Conservation (phyloP, 2,797 vertebrate genomes). For the Xerus rutilus region DNA sequence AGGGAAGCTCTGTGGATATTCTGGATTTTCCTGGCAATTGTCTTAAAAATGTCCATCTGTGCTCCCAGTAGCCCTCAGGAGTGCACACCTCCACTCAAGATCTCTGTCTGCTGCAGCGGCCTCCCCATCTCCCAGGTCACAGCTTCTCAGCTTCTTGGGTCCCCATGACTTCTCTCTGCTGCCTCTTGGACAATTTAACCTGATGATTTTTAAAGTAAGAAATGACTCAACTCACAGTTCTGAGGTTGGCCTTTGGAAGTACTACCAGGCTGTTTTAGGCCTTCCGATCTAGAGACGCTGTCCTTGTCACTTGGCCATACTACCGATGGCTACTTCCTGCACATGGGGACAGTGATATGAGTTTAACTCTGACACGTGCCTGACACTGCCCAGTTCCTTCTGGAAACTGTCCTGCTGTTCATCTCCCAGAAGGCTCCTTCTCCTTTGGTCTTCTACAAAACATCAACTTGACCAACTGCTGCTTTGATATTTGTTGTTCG, state of each 20-base stretch:
- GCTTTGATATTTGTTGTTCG: neutral
- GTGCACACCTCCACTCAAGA: neutral
- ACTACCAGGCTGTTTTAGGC: neutral
- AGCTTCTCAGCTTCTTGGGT: neutral
- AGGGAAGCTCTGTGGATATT: neutral
- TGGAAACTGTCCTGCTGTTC: neutral
- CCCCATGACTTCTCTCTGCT: rapidly evolving
- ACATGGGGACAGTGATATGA: rapidly evolving
- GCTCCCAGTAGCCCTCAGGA: rapidly evolving
- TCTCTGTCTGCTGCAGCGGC: rapidly evolving
- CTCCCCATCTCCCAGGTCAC: rapidly evolving
- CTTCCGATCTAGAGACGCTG: neutral
- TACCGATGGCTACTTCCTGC: neutral
- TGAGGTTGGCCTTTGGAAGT: neutral
- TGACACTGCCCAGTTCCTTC: neutral
- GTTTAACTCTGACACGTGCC: rapidly evolving
- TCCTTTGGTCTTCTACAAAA: neutral
- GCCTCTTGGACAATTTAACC: no score
- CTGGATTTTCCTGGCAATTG: neutral
- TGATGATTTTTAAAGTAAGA: neutral
- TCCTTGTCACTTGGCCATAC: rapidly evolving
- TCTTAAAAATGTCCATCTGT: neutral
- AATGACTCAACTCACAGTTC: no score
- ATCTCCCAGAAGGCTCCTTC: neutral
- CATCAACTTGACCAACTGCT: rapidly evolving